phyloP scores from a whole-genome alignment of 1,140 invertebrate genomes.

The Drosophila watanabei region DNA sequence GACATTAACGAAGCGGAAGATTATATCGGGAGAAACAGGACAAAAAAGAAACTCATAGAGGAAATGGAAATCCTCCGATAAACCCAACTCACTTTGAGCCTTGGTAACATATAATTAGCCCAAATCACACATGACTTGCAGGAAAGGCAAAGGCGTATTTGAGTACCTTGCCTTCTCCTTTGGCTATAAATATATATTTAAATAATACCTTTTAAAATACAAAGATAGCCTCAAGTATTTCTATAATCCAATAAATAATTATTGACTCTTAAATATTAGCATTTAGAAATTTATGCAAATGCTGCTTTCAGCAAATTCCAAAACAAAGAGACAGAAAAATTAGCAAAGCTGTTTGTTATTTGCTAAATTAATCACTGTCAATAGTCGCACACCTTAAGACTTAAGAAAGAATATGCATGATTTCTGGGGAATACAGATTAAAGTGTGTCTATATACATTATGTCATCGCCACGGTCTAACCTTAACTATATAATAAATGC shows the following conservation, averaged over 20 bases:
- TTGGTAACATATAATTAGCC: constrained; percentile 27
- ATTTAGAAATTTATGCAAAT: constrained; percentile 8
- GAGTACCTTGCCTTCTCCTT: not conserved
- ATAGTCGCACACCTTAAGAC: constrained; percentile 2
- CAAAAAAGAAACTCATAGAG: constrained; percentile 17
- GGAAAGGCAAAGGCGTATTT: not conserved
- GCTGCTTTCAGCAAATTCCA: not conserved
- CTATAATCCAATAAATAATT: constrained; percentile 14
- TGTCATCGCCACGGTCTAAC: constrained; percentile 57
- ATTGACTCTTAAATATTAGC: constrained; percentile 5
- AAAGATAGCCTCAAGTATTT: not conserved
- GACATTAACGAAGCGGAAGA: constrained; percentile 62
- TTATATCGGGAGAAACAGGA: constrained; percentile 22
- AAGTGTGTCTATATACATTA: constrained; percentile 45
- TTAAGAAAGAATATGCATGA: constrained; percentile 17
- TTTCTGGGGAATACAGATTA: constrained; percentile 22
- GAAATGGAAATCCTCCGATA: constrained; percentile 49
- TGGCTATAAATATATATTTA: not conserved
- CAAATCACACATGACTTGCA: constrained; percentile 44
- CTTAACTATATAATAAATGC: constrained; percentile 65
- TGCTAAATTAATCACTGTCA: constrained; percentile 32
- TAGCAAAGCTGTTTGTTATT: constrained; percentile 19
- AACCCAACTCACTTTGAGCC: constrained; percentile 35
- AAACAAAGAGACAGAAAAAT: constrained; percentile 16
- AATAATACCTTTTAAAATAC: not conserved